Conservation (phyloP, 1,140 invertebrate species). For the Dysdera silvatica region DNA sequence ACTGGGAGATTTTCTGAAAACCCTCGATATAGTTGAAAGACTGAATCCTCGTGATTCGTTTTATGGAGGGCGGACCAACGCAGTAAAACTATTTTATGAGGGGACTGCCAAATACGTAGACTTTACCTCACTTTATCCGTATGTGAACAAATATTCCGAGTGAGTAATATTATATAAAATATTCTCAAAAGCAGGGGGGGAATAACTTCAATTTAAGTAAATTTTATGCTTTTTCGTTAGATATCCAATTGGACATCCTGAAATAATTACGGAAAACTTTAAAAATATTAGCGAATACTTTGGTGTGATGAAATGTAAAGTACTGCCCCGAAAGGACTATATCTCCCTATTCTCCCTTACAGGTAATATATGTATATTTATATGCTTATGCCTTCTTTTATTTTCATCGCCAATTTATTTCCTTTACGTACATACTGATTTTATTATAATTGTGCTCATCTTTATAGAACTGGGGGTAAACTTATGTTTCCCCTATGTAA, state of each 20-base stretch:
- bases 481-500: slow-evolving; percentile 14
- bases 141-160: neutral
- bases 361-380: too few relatives aligned
- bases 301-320: slow-evolving; percentile 34
- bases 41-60: slow-evolving; percentile 3
- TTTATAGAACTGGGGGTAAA: slow-evolving; percentile 1
- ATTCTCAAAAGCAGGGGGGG: too few relatives aligned
- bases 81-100: slow-evolving; percentile 5
- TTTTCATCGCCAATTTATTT: too few relatives aligned
- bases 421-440: too few relatives aligned
- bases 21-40: neutral
- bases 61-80: slow-evolving; percentile 10
- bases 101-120: slow-evolving; percentile 1
- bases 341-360: too few relatives aligned
- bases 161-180: too few relatives aligned
- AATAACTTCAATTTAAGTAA: too few relatives aligned
- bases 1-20: neutral
- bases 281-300: slow-evolving; percentile 22
- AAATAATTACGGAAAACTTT: neutral
- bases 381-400: too few relatives aligned
- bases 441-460: too few relatives aligned
- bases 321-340: slow-evolving; percentile 24
- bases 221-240: neutral
- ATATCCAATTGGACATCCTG: slow-evolving; percentile 17
- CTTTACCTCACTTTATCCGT: slow-evolving; percentile 9